Evolutionary conservation across 2,113 vertebrate species (phyloP).

Genomic region (Axis porcinus): DNA sequence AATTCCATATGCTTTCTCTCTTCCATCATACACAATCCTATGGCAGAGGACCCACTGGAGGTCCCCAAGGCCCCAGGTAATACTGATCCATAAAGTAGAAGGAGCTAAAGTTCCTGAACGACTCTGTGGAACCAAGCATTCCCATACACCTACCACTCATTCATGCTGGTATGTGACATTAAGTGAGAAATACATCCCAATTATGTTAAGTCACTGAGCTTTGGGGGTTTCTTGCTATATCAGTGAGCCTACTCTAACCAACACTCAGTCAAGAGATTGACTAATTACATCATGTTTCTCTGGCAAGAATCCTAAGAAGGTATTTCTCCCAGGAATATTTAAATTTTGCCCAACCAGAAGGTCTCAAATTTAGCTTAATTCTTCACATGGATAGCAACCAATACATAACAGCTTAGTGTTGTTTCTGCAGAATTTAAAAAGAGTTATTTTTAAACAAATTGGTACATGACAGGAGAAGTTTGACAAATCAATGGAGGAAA

Average conservation of each 20-base stretch:
- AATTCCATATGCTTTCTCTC: neutral
- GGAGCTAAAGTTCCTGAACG: neutral
- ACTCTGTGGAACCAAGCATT: neutral
- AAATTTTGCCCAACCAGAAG: neutral
- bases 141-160: neutral
- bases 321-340: neutral
- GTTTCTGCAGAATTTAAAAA: neutral
- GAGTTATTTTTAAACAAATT: neutral
- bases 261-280: neutral
- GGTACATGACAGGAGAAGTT: neutral
- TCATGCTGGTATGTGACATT: neutral
- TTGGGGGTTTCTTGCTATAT: neutral
- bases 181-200: neutral
- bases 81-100: neutral
- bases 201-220: neutral
- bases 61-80: neutral
- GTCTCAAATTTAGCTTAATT: neutral
- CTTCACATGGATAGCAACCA: neutral
- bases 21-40: neutral
- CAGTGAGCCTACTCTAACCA: neutral
- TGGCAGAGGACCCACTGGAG: neutral
- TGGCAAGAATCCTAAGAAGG: neutral
- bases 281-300: neutral
- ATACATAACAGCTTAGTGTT: neutral
- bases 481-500: neutral